These are phyloP conservation scores for Argya squamiceps DNA, from an alignment of 2,797 vertebrate genomes.

Conservation along the genomic window DNA sequence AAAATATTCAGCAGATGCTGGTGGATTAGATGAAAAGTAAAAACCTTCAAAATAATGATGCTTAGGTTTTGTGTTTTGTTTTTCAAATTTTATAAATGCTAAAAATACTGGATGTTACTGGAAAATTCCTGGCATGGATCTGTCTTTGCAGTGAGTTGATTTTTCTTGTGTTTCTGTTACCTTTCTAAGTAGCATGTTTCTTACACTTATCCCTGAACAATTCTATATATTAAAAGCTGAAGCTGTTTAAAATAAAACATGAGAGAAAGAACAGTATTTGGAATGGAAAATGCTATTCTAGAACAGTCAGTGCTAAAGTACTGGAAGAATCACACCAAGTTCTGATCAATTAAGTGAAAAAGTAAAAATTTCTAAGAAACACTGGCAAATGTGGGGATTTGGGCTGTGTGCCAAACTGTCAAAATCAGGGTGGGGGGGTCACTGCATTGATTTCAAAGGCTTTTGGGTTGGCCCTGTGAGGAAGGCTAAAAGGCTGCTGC, in stretches of 20 bases:
- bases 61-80: conserved; percentile 2
- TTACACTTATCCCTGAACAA: conserved; percentile 16
- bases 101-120: conserved; percentile 10
- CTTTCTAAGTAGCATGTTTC: neutral
- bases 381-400: neutral
- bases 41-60: conserved; percentile 32
- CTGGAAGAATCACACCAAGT: neutral
- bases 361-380: neutral
- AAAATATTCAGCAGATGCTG: conserved; percentile 47
- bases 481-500: neutral
- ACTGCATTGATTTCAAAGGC: neutral
- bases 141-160: conserved; percentile 2
- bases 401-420: neutral
- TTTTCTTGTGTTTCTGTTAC: conserved; percentile 13
- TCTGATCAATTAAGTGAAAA: neutral
- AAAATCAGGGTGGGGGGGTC: rapidly evolving
- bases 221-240: conserved; percentile 2
- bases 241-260: conserved; percentile 7
- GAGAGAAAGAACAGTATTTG: neutral
- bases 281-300: neutral
- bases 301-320: neutral
- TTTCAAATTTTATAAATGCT: conserved; percentile 8
- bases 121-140: conserved; percentile 17
- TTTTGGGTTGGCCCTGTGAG: neutral
- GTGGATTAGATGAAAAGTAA: conserved; percentile 22